Conservation (phyloP, 2,888 invertebrate species). For the Brachyptera risi region DNA sequence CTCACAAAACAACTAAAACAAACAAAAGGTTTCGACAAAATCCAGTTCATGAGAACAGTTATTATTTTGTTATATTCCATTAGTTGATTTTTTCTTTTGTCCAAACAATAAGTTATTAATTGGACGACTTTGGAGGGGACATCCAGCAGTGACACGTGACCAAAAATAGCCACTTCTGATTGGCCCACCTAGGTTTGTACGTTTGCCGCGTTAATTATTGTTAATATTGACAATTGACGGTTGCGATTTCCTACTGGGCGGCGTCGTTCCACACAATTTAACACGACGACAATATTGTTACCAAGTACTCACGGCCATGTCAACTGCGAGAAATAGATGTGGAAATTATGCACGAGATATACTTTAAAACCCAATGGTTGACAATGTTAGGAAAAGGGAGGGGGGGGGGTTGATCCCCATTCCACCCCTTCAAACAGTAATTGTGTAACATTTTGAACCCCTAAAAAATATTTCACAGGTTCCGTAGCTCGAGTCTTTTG, state of each 20-base stretch:
- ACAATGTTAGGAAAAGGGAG: neutral
- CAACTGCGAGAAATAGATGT: conserved; percentile 10
- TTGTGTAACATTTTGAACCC: conserved; percentile 16
- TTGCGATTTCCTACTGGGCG: conserved; percentile 5
- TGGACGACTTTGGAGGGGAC: conserved; percentile 1
- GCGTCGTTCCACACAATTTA: conserved; percentile 10
- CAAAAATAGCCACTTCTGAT: neutral
- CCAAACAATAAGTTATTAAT: neutral
- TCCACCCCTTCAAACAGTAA: conserved; percentile 20
- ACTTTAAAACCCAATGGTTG: conserved; percentile 1
- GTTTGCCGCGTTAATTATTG: conserved; percentile 5
- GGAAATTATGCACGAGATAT: conserved; percentile 9
- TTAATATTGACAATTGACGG: conserved; percentile 14
- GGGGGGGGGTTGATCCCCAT: conserved; percentile 7
- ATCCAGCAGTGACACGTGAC: conserved; percentile 5
- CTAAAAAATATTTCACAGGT: conserved; percentile 21
- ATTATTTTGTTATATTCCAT: conserved; percentile 19
- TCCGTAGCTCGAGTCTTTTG: neutral
- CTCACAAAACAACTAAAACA: neutral
- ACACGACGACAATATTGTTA: conserved; percentile 3
- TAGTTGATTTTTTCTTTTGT: neutral
- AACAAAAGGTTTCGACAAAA: neutral
- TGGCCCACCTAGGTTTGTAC: conserved; percentile 2
- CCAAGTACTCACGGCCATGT: neutral
- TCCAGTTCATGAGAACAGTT: conserved; percentile 15